phyloP scores from a whole-genome alignment of 2,888 invertebrate genomes.

The Blastobasis adustella region DNA sequence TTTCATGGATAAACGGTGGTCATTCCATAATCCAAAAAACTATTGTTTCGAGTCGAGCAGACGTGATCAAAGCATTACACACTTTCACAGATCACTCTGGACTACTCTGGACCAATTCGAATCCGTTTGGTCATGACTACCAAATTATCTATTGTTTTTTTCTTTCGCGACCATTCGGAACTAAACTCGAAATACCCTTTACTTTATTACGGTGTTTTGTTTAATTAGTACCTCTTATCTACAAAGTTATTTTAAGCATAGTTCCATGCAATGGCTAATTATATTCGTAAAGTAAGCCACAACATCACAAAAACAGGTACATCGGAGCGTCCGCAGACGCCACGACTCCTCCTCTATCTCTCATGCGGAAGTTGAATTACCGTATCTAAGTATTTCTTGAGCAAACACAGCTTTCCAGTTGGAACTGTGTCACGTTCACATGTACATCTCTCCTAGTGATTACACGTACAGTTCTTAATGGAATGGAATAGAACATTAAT shows the following conservation, averaged over 20 bases:
- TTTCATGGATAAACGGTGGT: constrained; percentile 10
- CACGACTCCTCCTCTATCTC: constrained; percentile 44
- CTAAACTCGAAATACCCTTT: too few relatives aligned
- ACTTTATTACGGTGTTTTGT: too few relatives aligned
- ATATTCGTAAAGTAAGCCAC: too few relatives aligned
- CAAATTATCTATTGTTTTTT: too few relatives aligned
- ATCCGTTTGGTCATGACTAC: too few relatives aligned
- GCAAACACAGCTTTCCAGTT: constrained; percentile 35
- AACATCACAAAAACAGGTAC: too few relatives aligned
- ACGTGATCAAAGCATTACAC: constrained; percentile 10
- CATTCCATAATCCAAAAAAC: constrained; percentile 8
- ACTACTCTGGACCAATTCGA: too few relatives aligned
- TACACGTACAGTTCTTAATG: constrained; percentile 6
- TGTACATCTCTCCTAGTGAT: constrained; percentile 5
- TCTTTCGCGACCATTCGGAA: too few relatives aligned
- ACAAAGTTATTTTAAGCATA: too few relatives aligned
- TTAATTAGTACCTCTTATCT: too few relatives aligned
- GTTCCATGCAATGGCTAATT: too few relatives aligned
- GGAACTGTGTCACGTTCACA: constrained; percentile 32
- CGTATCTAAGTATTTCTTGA: constrained; percentile 51
- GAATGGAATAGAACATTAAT: constrained; percentile 14
- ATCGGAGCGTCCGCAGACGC: constrained; percentile 27
- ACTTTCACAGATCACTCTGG: constrained; percentile 6
- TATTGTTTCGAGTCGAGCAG: constrained; percentile 10
- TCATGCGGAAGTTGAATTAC: constrained; percentile 57